Evolutionary conservation across 2,888 invertebrate genomes (phyloP).

Genomic region (Caenorhabditis sulstoni): DNA sequence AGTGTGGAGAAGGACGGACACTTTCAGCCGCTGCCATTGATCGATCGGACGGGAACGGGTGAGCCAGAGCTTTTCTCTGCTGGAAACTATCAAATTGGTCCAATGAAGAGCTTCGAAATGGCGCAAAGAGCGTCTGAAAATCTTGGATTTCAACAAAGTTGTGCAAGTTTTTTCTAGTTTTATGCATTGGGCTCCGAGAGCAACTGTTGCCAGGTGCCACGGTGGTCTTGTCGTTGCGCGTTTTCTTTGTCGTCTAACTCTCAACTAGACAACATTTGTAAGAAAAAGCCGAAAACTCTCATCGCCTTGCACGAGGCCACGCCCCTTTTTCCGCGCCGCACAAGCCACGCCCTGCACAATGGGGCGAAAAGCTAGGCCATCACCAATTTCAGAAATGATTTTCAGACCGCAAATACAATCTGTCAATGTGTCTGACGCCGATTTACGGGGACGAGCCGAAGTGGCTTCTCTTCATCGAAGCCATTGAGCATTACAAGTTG

Average conservation of each 20-base stretch:
- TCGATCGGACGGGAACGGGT: slow-evolving; percentile 6
- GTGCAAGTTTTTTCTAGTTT: too few species aligned
- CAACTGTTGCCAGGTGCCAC: too few species aligned
- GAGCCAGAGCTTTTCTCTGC: neutral
- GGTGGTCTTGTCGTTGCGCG: too few species aligned
- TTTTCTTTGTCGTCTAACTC: too few species aligned
- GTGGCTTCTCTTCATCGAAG: slow-evolving; percentile 11
- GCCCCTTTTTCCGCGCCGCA: neutral
- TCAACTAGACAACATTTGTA: neutral
- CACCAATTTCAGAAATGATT: too few species aligned
- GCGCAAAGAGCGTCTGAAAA: too few species aligned
- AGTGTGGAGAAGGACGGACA: slow-evolving; percentile 4
- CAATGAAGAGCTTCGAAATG: too few species aligned
- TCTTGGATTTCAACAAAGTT: too few species aligned
- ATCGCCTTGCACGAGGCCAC: neutral
- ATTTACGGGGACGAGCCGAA: slow-evolving; percentile 26
- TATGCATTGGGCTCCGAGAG: too few species aligned
- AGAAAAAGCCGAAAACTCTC: neutral
- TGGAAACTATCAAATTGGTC: too few species aligned
- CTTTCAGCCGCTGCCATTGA: slow-evolving; percentile 15
- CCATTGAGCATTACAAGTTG: slow-evolving; percentile 25
- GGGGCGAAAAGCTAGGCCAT: too few species aligned
- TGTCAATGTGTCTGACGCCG: slow-evolving; percentile 17
- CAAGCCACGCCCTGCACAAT: neutral
- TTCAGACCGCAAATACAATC: neutral